Evolutionary conservation across 35 echinoderm and acorn worm genomes (phyloP).

Genomic region (Acanthaster planci): DNA sequence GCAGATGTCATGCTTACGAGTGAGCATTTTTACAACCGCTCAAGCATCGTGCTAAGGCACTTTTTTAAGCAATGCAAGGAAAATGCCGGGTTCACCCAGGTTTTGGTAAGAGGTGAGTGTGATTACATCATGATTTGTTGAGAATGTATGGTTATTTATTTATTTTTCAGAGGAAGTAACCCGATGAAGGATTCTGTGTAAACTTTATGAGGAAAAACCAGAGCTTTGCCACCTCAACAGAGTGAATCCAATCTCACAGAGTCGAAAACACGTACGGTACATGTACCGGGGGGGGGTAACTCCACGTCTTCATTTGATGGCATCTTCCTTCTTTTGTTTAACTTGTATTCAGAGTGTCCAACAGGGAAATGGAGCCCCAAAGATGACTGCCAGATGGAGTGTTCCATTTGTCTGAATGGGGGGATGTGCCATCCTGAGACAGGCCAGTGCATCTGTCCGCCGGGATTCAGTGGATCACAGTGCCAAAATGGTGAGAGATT

Average conservation of each 20-base stretch:
- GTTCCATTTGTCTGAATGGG: constrained; percentile 47
- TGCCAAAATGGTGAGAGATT: constrained; percentile 32
- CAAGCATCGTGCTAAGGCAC: not conserved
- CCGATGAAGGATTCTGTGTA: too few species aligned
- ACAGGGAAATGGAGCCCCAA: constrained; percentile 1
- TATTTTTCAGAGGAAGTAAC: too few species aligned
- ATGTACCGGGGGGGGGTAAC: too few species aligned
- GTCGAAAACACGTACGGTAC: too few species aligned
- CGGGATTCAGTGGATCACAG: constrained; percentile 31
- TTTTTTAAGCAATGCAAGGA: not conserved
- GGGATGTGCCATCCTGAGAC: constrained; percentile 34
- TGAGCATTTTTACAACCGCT: too few species aligned
- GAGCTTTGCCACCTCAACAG: too few species aligned
- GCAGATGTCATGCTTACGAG: too few species aligned
- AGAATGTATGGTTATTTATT: too few species aligned
- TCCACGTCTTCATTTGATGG: too few species aligned
- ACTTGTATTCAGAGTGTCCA: constrained; percentile 37
- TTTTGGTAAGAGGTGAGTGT: not conserved
- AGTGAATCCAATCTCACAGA: too few species aligned
- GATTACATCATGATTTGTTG: too few species aligned
- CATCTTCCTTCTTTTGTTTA: not conserved
- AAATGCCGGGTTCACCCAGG: not conserved
- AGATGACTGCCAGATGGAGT: constrained; percentile 1
- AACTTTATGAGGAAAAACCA: too few species aligned
- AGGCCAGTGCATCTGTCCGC: constrained; percentile 44